Percentiles rank a stretch among this genome's conserved stretches.
phyloP scores from a whole-genome alignment of 2,797 vertebrate species.

The Trachurus trachurus region DNA sequence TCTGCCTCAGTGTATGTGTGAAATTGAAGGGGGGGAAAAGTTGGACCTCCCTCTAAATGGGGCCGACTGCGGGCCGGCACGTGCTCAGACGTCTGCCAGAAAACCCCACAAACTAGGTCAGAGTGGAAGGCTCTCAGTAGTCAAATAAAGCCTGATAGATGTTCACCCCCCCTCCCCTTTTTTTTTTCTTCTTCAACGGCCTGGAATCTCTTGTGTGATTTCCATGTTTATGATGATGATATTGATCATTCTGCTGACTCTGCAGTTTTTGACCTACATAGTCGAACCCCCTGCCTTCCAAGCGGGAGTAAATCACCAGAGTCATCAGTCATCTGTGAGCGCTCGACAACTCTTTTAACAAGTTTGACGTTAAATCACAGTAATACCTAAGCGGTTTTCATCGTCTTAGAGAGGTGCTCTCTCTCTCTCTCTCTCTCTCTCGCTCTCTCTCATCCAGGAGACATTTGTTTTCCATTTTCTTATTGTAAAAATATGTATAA shows the following conservation, averaged over 20 bases:
- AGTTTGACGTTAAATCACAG: slow-evolving; percentile 59
- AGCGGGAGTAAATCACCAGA: slow-evolving; percentile 52
- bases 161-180: not conserved
- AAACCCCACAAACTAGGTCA: slow-evolving; percentile 77
- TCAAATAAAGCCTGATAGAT: slow-evolving; percentile 74
- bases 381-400: slow-evolving; percentile 39
- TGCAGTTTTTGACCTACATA: slow-evolving; percentile 42
- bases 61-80: slow-evolving; percentile 48
- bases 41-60: slow-evolving; percentile 40
- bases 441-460: slow-evolving; percentile 1
- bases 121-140: slow-evolving; percentile 68
- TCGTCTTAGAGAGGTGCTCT: slow-evolving; percentile 14
- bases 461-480: slow-evolving; percentile 14
- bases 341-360: slow-evolving; percentile 39
- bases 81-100: slow-evolving; percentile 66
- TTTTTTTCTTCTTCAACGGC: slow-evolving; percentile 71
- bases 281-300: slow-evolving; percentile 29
- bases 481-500: not conserved
- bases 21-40: slow-evolving; percentile 47
- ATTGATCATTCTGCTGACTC: slow-evolving; percentile 72
- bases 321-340: slow-evolving; percentile 59
- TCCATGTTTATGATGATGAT: slow-evolving; percentile 74
- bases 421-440: too few relatives aligned
- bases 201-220: slow-evolving; percentile 63
- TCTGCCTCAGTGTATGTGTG: slow-evolving; percentile 24